phyloP scores from a whole-genome alignment of 1,140 invertebrate genomes.

The Magallana angulata region DNA sequence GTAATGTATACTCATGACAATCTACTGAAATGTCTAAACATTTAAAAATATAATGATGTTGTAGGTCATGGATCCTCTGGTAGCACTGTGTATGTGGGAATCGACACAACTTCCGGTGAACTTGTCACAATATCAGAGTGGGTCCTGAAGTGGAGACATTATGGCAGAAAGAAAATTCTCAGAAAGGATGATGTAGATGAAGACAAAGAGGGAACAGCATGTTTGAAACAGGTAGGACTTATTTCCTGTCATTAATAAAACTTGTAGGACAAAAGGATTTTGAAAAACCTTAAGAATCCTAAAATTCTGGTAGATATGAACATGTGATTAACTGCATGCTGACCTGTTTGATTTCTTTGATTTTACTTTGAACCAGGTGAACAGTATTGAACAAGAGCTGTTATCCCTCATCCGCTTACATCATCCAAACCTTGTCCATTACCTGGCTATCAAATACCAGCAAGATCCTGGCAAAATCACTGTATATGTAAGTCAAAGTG shows the following conservation, averaged over 20 bases:
- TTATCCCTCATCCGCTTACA: slow-evolving; percentile 84
- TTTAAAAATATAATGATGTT: neutral
- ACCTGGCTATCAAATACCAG: slow-evolving; percentile 85
- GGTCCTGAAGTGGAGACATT: slow-evolving; percentile 81
- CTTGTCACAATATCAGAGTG: slow-evolving; percentile 86
- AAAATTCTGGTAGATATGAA: too few species aligned
- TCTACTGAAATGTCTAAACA: too few species aligned
- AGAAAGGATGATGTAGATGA: slow-evolving; percentile 63
- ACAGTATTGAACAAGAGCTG: slow-evolving; percentile 86
- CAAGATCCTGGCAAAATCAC: slow-evolving; percentile 81
- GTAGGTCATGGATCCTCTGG: slow-evolving; percentile 84
- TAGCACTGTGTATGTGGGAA: slow-evolving; percentile 85
- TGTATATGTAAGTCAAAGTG: slow-evolving; percentile 70
- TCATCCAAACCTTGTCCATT: slow-evolving; percentile 87
- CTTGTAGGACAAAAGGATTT: too few species aligned
- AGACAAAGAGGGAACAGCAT: slow-evolving; percentile 78
- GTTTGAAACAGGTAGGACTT: slow-evolving; percentile 81
- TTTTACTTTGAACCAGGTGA: slow-evolving; percentile 65
- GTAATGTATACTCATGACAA: too few species aligned
- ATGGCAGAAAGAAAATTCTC: slow-evolving; percentile 72
- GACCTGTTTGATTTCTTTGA: too few species aligned
- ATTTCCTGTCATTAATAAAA: too few species aligned
- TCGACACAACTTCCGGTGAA: slow-evolving; percentile 85
- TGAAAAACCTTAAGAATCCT: too few species aligned
- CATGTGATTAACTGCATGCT: too few species aligned